phyloP scores from a whole-genome alignment of 2,797 vertebrate species.

The Alca torda region DNA sequence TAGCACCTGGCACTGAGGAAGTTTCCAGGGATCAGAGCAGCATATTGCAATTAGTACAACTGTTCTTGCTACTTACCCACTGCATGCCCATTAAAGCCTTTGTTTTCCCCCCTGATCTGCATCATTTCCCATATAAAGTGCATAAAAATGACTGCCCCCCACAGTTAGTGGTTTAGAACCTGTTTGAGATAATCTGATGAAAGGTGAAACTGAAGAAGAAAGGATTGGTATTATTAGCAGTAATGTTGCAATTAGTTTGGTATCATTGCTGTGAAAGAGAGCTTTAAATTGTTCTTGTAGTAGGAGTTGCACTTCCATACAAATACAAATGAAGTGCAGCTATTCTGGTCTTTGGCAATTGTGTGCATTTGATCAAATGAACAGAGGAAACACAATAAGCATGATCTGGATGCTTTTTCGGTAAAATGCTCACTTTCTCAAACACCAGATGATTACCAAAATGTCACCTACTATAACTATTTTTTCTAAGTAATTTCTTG shows the following conservation, averaged over 20 bases:
- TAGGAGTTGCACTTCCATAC: not conserved
- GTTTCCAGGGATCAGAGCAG: not conserved
- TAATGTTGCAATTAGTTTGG: not conserved
- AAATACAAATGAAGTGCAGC: not conserved
- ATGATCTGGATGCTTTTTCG: not conserved
- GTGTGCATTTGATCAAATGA: not conserved
- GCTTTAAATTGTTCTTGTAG: not conserved
- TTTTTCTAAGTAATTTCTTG: not conserved
- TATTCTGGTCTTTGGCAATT: not conserved
- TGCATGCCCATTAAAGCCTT: not conserved
- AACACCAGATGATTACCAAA: not conserved
- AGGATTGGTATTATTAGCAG: not conserved
- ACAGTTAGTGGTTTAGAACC: not conserved
- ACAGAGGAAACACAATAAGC: not conserved
- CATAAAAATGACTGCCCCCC: not conserved
- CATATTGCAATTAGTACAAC: not conserved
- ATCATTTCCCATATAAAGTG: not conserved
- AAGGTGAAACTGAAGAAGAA: slow-evolving; percentile 18
- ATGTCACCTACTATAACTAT: not conserved
- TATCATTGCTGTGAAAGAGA: not conserved
- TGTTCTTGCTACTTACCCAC: not conserved
- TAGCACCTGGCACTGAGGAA: not conserved
- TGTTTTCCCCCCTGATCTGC: not conserved
- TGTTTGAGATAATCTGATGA: not conserved
- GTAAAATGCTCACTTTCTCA: not conserved